phyloP scores from a whole-genome alignment of 2,113 vertebrate genomes.

The Mesoclemmys tuberculata region DNA sequence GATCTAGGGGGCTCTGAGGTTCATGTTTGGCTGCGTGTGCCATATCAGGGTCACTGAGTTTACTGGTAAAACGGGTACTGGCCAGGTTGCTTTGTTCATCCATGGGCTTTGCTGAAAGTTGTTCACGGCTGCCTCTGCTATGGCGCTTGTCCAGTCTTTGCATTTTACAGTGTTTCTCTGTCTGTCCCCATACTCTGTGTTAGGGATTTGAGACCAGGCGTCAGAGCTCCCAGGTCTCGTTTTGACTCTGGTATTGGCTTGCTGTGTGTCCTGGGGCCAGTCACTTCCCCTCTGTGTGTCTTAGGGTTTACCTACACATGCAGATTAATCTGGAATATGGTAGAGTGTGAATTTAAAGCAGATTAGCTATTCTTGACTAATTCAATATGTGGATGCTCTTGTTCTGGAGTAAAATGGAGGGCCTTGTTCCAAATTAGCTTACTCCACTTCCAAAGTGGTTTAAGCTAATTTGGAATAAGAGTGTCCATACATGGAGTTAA shows the following conservation, averaged over 20 bases:
- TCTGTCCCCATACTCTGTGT: background rate
- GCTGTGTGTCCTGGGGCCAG: background rate
- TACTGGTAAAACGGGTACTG: background rate
- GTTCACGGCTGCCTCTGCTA: accelerated
- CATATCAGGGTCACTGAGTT: no score
- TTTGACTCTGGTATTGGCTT: background rate
- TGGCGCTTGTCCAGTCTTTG: background rate
- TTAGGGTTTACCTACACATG: background rate
- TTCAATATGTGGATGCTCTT: background rate
- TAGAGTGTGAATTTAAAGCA: background rate
- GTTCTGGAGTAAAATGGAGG: background rate
- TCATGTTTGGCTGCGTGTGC: no score
- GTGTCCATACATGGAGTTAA: background rate
- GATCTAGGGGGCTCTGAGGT: background rate
- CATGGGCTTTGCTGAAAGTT: background rate
- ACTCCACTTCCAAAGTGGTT: background rate
- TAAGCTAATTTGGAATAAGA: background rate
- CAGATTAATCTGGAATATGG: background rate
- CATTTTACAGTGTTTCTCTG: background rate
- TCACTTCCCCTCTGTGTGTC: background rate
- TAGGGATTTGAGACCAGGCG: background rate
- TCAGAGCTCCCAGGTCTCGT: no score
- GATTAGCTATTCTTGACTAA: background rate
- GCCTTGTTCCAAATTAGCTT: background rate
- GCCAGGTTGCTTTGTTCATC: background rate